Evolutionary conservation across 2,113 vertebrate species (phyloP).

Genomic region (Acanthisitta chloris): DNA sequence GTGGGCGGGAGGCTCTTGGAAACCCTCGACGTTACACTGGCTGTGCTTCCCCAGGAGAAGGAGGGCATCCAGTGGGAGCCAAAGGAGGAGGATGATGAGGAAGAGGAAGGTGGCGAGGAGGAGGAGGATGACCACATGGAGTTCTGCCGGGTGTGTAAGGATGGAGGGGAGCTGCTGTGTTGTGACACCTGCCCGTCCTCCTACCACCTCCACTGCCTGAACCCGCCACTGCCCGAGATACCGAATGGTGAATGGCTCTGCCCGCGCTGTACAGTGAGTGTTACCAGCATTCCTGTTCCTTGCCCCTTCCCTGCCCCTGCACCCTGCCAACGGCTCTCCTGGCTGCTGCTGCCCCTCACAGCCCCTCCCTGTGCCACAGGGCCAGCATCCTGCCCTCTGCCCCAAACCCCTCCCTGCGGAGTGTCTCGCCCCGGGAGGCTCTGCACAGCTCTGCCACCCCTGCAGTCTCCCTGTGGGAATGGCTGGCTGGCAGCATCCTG

Average conservation of each 20-base stretch:
- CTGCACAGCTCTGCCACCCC: neutral
- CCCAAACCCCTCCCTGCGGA: rapidly evolving
- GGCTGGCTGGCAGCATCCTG: neutral
- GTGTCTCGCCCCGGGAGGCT: rapidly evolving
- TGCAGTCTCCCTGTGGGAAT: neutral
- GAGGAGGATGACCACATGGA: slow-evolving; percentile 99
- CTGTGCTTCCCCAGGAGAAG: slow-evolving; percentile 84
- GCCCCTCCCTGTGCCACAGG: neutral
- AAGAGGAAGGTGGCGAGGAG: slow-evolving; percentile 85
- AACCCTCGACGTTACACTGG: neutral
- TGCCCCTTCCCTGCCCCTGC: neutral
- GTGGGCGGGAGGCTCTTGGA: rapidly evolving
- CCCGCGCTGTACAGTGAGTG: slow-evolving; percentile 95
- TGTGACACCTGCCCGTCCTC: slow-evolving; percentile 73
- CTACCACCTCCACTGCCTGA: slow-evolving; percentile 95
- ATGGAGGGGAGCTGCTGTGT: slow-evolving; percentile 76
- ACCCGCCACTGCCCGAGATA: slow-evolving; percentile 95
- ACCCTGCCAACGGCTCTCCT: neutral
- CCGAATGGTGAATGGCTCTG: slow-evolving; percentile 99
- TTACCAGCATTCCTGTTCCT: slow-evolving; percentile 12
- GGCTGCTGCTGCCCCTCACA: neutral
- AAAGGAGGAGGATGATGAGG: slow-evolving; percentile 91
- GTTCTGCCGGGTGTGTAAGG: slow-evolving; percentile 97
- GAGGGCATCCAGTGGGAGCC: slow-evolving; percentile 99
- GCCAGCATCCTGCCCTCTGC: rapidly evolving